phyloP scores from a whole-genome alignment of 2,797 vertebrate species.

The Remorina albescens region DNA sequence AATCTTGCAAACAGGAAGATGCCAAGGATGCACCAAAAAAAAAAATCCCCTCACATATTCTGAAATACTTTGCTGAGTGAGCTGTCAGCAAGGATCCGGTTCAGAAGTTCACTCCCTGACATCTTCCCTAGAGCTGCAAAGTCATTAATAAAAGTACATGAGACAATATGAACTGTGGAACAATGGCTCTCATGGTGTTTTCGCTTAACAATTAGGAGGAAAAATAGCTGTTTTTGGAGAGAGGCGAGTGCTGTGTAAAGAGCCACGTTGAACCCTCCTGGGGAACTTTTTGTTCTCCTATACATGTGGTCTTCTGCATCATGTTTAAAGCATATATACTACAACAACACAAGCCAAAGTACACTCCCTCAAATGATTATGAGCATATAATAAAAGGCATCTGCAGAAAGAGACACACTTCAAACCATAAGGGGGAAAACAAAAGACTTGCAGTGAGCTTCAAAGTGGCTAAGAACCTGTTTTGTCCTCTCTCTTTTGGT shows the following conservation, averaged over 20 bases:
- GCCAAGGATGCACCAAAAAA: slow-evolving; percentile 65
- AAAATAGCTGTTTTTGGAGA: slow-evolving; percentile 62
- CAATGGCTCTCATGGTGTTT: slow-evolving; percentile 48
- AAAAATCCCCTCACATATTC: slow-evolving; percentile 34
- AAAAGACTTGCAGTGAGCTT: neutral
- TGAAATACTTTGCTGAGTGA: slow-evolving; percentile 48
- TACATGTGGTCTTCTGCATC: slow-evolving; percentile 40
- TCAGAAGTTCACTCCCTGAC: slow-evolving; percentile 73
- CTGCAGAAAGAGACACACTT: slow-evolving; percentile 13
- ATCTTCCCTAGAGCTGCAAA: slow-evolving; percentile 60
- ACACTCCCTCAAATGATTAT: slow-evolving; percentile 33
- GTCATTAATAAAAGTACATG: slow-evolving; percentile 37
- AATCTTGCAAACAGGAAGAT: slow-evolving; percentile 79
- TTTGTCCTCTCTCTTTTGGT: slow-evolving; percentile 19
- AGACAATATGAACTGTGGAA: slow-evolving; percentile 47
- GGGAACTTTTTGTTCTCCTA: slow-evolving; percentile 40
- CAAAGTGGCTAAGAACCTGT: slow-evolving; percentile 1
- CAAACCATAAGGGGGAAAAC: neutral
- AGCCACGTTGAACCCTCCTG: slow-evolving; percentile 40
- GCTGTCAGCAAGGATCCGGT: slow-evolving; percentile 64
- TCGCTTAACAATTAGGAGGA: slow-evolving; percentile 47
- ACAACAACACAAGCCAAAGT: slow-evolving; percentile 35
- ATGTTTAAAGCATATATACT: slow-evolving; percentile 32
- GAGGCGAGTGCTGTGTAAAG: slow-evolving; percentile 21
- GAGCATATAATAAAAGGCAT: slow-evolving; percentile 44